Conservation (phyloP, 1,140 invertebrate species). For the Drosophila busckii region DNA sequence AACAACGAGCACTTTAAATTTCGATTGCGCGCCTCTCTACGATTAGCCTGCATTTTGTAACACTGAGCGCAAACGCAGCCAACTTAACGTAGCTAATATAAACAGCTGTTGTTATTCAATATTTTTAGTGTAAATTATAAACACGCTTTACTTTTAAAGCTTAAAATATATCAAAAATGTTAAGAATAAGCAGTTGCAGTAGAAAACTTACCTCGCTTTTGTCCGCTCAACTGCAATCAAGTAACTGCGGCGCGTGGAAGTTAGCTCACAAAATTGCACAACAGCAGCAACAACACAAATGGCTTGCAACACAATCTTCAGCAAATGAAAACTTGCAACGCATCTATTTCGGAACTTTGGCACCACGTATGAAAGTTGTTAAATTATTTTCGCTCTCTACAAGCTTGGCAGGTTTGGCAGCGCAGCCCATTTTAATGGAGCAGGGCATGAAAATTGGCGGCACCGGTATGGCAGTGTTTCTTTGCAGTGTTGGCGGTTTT, state of each 20-base stretch:
- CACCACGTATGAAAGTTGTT: slow-evolving; percentile 84
- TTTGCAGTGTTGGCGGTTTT: slow-evolving; percentile 85
- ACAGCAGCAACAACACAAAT: slow-evolving; percentile 10
- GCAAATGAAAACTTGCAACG: slow-evolving; percentile 37
- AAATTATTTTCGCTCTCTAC: slow-evolving; percentile 91
- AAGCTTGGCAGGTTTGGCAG: slow-evolving; percentile 83
- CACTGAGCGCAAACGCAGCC: background rate
- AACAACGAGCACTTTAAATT: background rate
- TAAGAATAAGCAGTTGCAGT: slow-evolving; percentile 30
- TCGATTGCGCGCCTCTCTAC: background rate
- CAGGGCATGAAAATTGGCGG: slow-evolving; percentile 81
- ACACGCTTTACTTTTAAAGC: slow-evolving; percentile 1
- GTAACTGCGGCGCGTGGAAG: no score
- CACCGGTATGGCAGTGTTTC: slow-evolving; percentile 81
- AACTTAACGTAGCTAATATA: background rate
- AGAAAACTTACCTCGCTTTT: slow-evolving; percentile 19
- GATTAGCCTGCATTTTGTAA: background rate
- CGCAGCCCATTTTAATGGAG: slow-evolving; percentile 86
- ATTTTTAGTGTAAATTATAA: slow-evolving; percentile 3
- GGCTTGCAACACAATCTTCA: slow-evolving; percentile 20
- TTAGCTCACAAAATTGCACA: slow-evolving; percentile 6
- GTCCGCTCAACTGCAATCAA: slow-evolving; percentile 4
- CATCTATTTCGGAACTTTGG: slow-evolving; percentile 84
- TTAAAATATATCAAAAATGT: slow-evolving; percentile 28
- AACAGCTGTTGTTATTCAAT: slow-evolving; percentile 27